These are phyloP conservation scores for Halyomorpha halys DNA, from an alignment of 1,140 invertebrate species.

Conservation along the genomic window DNA sequence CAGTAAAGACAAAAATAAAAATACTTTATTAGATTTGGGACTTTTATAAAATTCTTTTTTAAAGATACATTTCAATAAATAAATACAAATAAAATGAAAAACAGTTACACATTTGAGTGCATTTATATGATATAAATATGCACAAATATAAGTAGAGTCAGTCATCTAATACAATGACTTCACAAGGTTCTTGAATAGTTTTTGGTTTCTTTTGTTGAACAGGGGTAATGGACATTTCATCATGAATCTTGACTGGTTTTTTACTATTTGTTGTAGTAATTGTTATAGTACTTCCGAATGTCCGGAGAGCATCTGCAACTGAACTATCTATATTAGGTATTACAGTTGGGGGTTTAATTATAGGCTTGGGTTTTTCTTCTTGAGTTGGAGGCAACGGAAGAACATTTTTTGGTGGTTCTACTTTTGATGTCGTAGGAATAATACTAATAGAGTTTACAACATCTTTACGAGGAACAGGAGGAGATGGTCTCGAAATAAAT, in stretches of 20 bases:
- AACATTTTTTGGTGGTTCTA: not conserved
- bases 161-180: constrained; percentile 23
- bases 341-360: not conserved
- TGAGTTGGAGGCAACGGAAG: not conserved
- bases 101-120: not conserved
- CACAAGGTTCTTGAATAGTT: constrained; percentile 8
- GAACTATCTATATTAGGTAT: constrained; percentile 21
- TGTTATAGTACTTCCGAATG: constrained; percentile 24
- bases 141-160: not conserved
- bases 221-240: constrained; percentile 1
- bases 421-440: constrained; percentile 10
- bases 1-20: too few species aligned
- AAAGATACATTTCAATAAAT: constrained; percentile 2
- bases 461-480: constrained; percentile 11
- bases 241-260: not conserved
- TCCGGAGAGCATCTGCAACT: constrained; percentile 21
- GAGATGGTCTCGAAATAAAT: not conserved
- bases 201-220: constrained; percentile 13
- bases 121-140: not conserved
- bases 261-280: constrained; percentile 21
- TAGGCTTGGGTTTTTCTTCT: not conserved
- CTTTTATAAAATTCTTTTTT: not conserved
- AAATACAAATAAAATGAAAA: not conserved
- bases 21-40: too few species aligned
- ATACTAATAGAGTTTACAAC: constrained; percentile 16